Evolutionary conservation across 2,113 vertebrate species (phyloP).

Genomic region (Ceratotherium simum): DNA sequence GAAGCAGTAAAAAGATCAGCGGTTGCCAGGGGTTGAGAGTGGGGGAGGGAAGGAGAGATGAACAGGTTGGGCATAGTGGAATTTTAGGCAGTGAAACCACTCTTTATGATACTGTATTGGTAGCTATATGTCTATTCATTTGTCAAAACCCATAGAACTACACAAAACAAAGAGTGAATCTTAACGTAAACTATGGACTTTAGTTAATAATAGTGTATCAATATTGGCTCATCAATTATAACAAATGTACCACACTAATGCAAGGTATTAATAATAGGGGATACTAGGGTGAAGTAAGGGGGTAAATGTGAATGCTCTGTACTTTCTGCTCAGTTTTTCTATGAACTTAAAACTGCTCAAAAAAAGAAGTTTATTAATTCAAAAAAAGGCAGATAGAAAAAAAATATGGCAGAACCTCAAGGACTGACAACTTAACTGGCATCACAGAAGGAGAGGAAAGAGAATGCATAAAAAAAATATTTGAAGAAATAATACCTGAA

Average conservation of each 20-base stretch:
- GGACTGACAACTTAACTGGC: neutral
- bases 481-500: neutral
- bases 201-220: neutral
- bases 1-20: neutral
- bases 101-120: neutral
- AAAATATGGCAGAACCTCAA: neutral
- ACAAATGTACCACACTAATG: neutral
- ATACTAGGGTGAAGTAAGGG: neutral
- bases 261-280: neutral
- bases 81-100: neutral
- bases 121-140: neutral
- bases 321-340: neutral
- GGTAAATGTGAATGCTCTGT: neutral
- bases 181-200: neutral
- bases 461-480: neutral
- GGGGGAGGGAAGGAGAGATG: neutral
- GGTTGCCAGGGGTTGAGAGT: neutral
- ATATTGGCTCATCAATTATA: neutral
- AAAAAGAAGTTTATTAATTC: too few species aligned
- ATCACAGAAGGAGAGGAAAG: neutral
- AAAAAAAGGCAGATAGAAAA: neutral
- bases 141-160: neutral
- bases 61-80: neutral
- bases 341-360: neutral
- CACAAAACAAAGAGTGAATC: neutral